A percentile compares a stretch with the other conserved stretches of the same genome.
These are phyloP conservation scores for Nematolebias whitei DNA, from an alignment of 2,113 vertebrate species.

Conservation along the genomic window DNA sequence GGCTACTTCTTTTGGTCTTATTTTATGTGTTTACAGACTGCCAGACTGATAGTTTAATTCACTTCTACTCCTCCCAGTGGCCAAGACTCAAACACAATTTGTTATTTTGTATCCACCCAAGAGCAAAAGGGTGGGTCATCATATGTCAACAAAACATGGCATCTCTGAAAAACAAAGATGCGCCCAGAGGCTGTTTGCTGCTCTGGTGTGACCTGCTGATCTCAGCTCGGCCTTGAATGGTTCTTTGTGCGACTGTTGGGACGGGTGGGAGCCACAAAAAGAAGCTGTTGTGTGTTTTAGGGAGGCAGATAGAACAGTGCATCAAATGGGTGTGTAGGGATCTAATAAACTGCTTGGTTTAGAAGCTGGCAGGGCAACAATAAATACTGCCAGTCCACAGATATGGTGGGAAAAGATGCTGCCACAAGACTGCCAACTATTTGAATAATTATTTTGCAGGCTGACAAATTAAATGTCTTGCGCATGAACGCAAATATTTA, in stretches of 20 bases:
- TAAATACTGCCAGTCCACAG: conserved; percentile 48
- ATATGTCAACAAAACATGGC: conserved; percentile 65
- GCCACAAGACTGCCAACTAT: not conserved
- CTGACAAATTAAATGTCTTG: not conserved
- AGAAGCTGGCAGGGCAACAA: conserved; percentile 30
- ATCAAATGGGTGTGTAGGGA: conserved; percentile 50
- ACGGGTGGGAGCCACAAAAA: conserved; percentile 41
- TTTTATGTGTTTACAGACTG: conserved; percentile 50
- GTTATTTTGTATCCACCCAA: conserved; percentile 30
- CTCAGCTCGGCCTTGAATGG: conserved; percentile 61
- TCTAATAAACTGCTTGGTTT: conserved; percentile 66
- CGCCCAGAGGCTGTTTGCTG: conserved; percentile 39
- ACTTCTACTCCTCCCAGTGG: conserved; percentile 24
- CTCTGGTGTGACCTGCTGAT: conserved; percentile 45
- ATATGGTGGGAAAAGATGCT: conserved; percentile 19
- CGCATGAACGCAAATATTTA: no score
- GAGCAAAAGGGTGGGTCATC: conserved; percentile 27
- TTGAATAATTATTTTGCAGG: no score
- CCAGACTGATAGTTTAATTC: conserved; percentile 50
- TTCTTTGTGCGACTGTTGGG: conserved; percentile 62
- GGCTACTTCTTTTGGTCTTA: conserved; percentile 15
- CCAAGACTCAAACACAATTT: conserved; percentile 18
- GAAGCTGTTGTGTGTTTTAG: conserved; percentile 56
- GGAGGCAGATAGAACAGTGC: conserved; percentile 57
- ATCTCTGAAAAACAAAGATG: conserved; percentile 44